Base-by-base conservation (phyloP, 2,888 invertebrate genomes). In the Liodrosophila aerea region DNA sequence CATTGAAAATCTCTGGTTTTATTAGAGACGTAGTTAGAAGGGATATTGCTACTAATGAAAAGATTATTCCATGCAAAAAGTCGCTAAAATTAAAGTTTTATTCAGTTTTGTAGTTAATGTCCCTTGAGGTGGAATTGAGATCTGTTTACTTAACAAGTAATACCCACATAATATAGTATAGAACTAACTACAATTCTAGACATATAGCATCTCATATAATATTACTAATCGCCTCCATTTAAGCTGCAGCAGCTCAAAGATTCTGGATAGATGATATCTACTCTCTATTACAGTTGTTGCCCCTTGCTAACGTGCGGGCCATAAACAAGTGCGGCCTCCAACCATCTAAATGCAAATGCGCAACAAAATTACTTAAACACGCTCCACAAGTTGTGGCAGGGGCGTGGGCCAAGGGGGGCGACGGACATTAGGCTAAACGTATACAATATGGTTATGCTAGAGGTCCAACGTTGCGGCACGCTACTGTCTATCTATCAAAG, bases 261-360 rank as follows among this genome's bases (percentile, higher is more conserved):
- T 11, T 11, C 12, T 41, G 8, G 8, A 12, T 12, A 61, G 31
- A 12, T 41, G 30, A 64, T 64, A 57, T 66, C 46, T 49, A 22
- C 27, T 33, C 18, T 2, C 31, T n/a, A 7, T n/a, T 15, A 13
- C 49, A 30, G 13, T 4, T 30, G 13, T 4, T 30, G 39, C 37
- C 36, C 40, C 49, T 52, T 54, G 57, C 59, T 66, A 72, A 65
- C 56, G 76, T 83, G 66, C 76, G 57, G 76, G 60, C 75, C 62
- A 83, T 77, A 83, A 77, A 83, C 77, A 76, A 82, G 68, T 85
- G 75, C 75, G 68, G 74, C 74, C 70, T 68, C 59, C 82, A 40
- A 47, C 56, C 83, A 75, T 82, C 83, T 72, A 85, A 77, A 78
- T 78, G 83, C 78, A 78, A 78, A 85, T 78, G 66, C 43, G 69